Evolutionary conservation across 2,113 vertebrate species (phyloP), one percentile per base, ranked within the genome.

Genomic region (Cyprinus carpio): DNA sequence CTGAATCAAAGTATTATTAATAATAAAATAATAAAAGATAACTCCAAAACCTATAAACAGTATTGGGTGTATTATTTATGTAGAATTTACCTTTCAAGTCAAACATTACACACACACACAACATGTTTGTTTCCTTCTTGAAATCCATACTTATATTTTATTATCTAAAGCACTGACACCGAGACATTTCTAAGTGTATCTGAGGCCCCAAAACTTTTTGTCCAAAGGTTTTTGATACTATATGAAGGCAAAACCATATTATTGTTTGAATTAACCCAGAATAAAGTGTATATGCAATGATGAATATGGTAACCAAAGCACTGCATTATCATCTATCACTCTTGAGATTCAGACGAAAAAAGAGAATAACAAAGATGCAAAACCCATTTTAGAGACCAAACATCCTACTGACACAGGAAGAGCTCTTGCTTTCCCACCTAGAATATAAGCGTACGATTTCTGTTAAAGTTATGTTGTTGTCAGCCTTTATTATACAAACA

Each of bases 391-490:
- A 74, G 23, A 27, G 15, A 27, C 72, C 12, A 16, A 65, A 29
- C 62, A 65, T 65, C 25, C 25, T 64, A 64, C 62, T 74, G 23
- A 25, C 1, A 46, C 40, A 74, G 2, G 6, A 75, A 49, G 40
- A 75, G 40, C 7, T 13, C n/a, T 49, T 75, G 40, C 40, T 72
- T 72, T n/a, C 18, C 20, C 34, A 40, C 67, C 67, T 74, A 25
- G 37, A 74, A 46, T 25, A 46, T 46, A 46, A 46, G 40, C 23
- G 6, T 25, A 16, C 49, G 72, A 75, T 27, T 75, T 75, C 46
- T 74, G 72, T 75, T n/a, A 16, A 49, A 49, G 72, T 49, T 74
- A 46, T 74, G 40, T 74, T 25, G 71, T 74, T 75, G 72, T 75
- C 72, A 75, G 71, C 71, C n/a, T 25, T 75, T 75, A 49, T 49